These are phyloP conservation scores for Agonopterix heracliana DNA, from an alignment of 2,888 invertebrate species.

Conservation along the genomic window DNA sequence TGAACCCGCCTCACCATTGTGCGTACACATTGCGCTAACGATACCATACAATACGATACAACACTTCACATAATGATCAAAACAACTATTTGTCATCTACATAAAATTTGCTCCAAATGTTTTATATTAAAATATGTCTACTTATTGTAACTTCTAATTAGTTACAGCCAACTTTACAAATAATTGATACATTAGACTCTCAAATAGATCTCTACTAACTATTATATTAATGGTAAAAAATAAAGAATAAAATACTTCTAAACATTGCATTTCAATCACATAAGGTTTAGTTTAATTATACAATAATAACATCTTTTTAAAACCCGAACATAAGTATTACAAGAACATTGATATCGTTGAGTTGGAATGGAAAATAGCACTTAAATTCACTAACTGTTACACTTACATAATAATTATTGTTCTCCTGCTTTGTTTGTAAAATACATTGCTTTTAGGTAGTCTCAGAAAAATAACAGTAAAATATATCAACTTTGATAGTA, in stretches of 20 bases:
- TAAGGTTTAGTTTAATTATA: conserved; percentile 75
- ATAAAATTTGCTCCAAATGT: conserved; percentile 76
- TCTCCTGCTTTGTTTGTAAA: conserved; percentile 74
- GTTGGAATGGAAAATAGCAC: conserved; percentile 76
- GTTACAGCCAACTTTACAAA: conserved; percentile 77
- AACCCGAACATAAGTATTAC: conserved; percentile 75
- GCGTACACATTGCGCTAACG: conserved; percentile 71
- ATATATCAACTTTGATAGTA: conserved; percentile 62
- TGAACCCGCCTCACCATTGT: conserved; percentile 53
- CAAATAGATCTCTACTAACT: conserved; percentile 77
- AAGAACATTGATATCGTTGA: conserved; percentile 75
- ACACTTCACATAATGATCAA: conserved; percentile 74
- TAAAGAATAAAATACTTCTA: conserved; percentile 77
- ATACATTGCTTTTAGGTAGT: conserved; percentile 73
- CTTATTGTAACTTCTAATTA: conserved; percentile 75
- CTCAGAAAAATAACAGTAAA: conserved; percentile 73
- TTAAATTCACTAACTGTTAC: conserved; percentile 76
- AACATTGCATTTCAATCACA: conserved; percentile 77
- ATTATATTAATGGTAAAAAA: conserved; percentile 75
- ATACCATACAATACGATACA: conserved; percentile 57
- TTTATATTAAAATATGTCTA: conserved; percentile 75
- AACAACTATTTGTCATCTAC: conserved; percentile 74
- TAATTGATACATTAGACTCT: conserved; percentile 77
- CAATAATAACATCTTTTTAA: conserved; percentile 73
- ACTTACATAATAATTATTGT: conserved; percentile 76